Base-by-base conservation (phyloP, 2,113 vertebrate genomes). In the Platysternon megacephalum region DNA sequence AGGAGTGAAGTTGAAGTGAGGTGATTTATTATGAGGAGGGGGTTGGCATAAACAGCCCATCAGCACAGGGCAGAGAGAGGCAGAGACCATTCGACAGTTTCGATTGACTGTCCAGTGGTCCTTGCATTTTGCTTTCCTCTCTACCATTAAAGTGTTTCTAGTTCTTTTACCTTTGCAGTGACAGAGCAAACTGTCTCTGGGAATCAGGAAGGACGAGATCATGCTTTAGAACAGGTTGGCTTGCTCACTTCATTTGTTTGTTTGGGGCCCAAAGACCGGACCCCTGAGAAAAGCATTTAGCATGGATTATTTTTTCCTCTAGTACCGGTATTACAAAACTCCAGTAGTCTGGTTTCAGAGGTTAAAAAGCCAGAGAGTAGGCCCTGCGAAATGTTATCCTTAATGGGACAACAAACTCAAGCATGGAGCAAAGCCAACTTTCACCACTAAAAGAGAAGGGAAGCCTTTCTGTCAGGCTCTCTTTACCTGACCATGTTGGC, bases 371-470 rank as follows among this genome's bases (percentile, higher is more conserved):
- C 35, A 68, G 61, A 8, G 79, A 72, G n/a, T 0, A 52, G 14
- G 35, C 13, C 19, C n/a, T 88, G 16, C 13, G 49, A 93, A 86
- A 86, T 44, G n/a, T 11, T 89, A 49, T 85, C 11, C 21, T 29
- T 72, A 84, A 46, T n/a, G 74, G 44, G 61, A 81, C 16, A 80
- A 93, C 14, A 74, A 81, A 93, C 10, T 42, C 5, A 44, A 22
- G 24, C 11, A 76, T 39, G 1, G 72, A 42, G 21, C 4, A 0
- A 0, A 91, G 65, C 19, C 52, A 5, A 58, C 3, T 58, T 76
- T 78, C 3, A 46, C 4, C 79, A 2, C 26, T 87, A 35, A 79
- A 87, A 87, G 44, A 2, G 19, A 82, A 85, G 79, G 39, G 61
- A 84, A 79, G n/a, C n/a, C n/a, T n/a, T n/a, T n/a, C n/a, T n/a